A percentile compares a stretch with the other conserved stretches of the same genome.
These are phyloP conservation scores for Pseudopodoces humilis DNA, from an alignment of 2,113 vertebrate species.

Conservation along the genomic window DNA sequence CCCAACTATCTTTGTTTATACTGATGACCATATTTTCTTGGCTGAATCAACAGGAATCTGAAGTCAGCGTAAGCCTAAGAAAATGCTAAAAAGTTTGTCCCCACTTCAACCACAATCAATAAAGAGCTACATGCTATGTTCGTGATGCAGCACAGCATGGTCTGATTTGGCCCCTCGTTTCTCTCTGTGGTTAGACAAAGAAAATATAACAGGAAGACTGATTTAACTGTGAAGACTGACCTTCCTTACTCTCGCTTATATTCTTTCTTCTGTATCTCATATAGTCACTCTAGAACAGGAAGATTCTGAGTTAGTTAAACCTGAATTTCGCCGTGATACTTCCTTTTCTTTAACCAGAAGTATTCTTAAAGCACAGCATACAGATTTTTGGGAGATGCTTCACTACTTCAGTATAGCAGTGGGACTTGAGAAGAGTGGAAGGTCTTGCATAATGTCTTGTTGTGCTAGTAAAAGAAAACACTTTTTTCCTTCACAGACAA, in stretches of 20 bases:
- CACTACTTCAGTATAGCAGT: neutral
- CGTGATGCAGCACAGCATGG: neutral
- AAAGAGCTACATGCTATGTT: neutral
- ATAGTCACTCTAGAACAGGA: neutral
- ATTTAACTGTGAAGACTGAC: neutral
- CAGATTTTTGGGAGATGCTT: neutral
- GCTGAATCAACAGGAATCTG: neutral
- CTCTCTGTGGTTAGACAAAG: neutral
- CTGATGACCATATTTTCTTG: neutral
- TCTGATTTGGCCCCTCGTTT: neutral
- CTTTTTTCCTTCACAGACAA: neutral
- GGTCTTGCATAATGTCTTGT: neutral
- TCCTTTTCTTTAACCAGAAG: neutral
- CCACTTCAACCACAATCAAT: neutral
- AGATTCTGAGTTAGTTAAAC: neutral
- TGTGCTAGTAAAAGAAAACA: neutral
- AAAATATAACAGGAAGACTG: neutral
- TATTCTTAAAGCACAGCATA: neutral
- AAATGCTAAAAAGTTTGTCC: neutral
- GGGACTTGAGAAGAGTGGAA: neutral
- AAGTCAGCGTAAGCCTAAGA: neutral
- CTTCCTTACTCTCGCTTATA: neutral
- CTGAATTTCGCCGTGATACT: neutral
- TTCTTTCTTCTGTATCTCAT: neutral
- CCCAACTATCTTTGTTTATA: neutral